Evolutionary conservation across 1,140 invertebrate species (phyloP), one percentile per base, ranked within the genome.

Genomic region (Calephelis virginiensis): DNA sequence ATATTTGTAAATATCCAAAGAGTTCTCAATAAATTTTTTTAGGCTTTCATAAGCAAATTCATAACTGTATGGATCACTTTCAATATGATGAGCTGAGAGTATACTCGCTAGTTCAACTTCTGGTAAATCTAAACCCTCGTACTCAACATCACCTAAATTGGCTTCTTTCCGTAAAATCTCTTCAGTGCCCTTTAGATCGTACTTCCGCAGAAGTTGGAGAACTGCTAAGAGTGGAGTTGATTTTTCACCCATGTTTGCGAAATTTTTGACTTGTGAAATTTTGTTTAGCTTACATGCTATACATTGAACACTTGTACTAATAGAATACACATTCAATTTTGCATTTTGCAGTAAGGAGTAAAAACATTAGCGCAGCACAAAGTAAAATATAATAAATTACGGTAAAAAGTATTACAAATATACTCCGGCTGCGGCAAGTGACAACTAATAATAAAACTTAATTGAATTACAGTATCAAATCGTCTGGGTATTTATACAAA

Each of bases 1-100:
- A 92, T 98, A 96, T 93, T 97, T 98, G 81, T 98, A 98, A 71
- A 97, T 95, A 92, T 99, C 98, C 61, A 99, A 85, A 37, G 97
- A 96, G 68, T 94, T 94, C 81, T 99, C 98, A 13, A 99, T 95
- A 92, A 98, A 99, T 71, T 94, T 95, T 79, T 97, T 97, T 2
- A 99, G 90, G 83, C 96, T 96, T 68, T 94, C 93, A 80, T 98
- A 99, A 17, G 96, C 95, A 86, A 95, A 95, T 81, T 97, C 96
- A 5, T 56, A 99, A 7, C 96, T 94, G 74, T 96, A 94, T 12
- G 98, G 98, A 91, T 99, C 97, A 74, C 97, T 97, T 86, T 97
- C 96, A 82, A 96, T 97, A 86, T 97, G 96, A 78, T 97, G 97
- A 5, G 96, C 95, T 13, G 96, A 95, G 0, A 98, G 92, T 17